phyloP scores from a whole-genome alignment of 2,888 invertebrate species.

The Onchidella celtica region DNA sequence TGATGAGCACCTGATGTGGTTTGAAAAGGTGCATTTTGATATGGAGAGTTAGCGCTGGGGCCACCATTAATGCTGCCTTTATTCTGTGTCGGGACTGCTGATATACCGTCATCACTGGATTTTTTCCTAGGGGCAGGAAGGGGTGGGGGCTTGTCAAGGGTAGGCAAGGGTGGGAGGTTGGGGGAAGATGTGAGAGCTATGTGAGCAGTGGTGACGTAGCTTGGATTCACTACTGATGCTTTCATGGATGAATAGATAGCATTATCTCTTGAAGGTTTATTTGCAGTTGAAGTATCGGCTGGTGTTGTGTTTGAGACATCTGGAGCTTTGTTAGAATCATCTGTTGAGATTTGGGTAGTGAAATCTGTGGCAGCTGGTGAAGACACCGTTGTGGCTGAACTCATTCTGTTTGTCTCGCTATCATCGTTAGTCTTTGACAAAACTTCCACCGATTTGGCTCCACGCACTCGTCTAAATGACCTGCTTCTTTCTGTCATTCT shows the following conservation, averaged over 20 bases:
- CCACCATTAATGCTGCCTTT: not conserved
- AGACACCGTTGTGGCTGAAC: constrained; percentile 27
- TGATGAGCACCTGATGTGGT: not conserved
- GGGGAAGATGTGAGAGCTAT: not conserved
- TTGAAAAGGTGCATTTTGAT: not conserved
- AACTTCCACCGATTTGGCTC: constrained; percentile 47
- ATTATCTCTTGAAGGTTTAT: not conserved
- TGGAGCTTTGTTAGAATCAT: not conserved
- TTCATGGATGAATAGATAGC: too few relatives aligned
- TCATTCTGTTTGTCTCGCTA: not conserved
- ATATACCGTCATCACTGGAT: not conserved
- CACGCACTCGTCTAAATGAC: constrained; percentile 60
- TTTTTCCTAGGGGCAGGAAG: not conserved
- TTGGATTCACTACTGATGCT: not conserved
- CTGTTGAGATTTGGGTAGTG: not conserved
- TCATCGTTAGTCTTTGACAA: not conserved
- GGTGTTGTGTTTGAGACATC: too few relatives aligned
- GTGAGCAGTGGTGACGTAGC: not conserved
- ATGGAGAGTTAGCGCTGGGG: not conserved
- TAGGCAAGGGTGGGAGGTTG: not conserved
- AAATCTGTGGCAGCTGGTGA: not conserved
- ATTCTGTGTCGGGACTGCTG: not conserved
- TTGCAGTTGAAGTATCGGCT: not conserved
- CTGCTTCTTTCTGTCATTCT: constrained; percentile 66
- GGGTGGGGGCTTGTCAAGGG: not conserved